Evolutionary conservation across 2,113 vertebrate genomes (phyloP).

Genomic region (Bostrychus sinensis): DNA sequence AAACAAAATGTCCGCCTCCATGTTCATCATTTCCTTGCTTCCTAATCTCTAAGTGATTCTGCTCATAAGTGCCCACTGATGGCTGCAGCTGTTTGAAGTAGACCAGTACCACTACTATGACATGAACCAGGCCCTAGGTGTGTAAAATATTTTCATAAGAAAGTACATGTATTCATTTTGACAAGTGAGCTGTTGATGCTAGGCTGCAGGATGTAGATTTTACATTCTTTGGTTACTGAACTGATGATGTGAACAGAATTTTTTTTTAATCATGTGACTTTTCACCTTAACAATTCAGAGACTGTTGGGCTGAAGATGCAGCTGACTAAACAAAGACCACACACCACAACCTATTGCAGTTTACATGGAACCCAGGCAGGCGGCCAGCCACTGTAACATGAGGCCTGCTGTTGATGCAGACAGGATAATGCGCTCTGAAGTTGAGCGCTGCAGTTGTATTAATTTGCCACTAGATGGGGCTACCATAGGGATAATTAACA

Average conservation of each 20-base stretch:
- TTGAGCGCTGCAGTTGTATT: background rate
- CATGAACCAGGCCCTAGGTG: too few relatives aligned
- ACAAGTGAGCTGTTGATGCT: conserved; percentile 35
- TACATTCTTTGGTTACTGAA: background rate
- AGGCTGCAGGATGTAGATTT: too few relatives aligned
- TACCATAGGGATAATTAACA: conserved; percentile 11
- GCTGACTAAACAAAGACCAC: conserved; percentile 20
- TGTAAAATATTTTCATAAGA: background rate
- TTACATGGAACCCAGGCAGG: conserved; percentile 7
- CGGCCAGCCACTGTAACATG: background rate
- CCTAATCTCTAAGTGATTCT: background rate
- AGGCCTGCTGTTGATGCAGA: background rate
- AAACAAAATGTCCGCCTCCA: conserved; percentile 46
- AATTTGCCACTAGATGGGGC: conserved; percentile 53
- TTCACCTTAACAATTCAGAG: conserved; percentile 23
- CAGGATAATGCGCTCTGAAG: background rate
- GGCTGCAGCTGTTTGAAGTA: conserved; percentile 40
- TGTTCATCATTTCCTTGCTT: conserved; percentile 17
- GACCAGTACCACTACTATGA: background rate
- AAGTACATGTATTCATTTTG: background rate
- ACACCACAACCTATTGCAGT: background rate
- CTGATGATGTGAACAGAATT: background rate
- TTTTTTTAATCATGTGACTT: conserved; percentile 24
- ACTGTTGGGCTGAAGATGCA: background rate
- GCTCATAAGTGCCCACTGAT: conserved; percentile 53